These are phyloP conservation scores for Panopea generosa DNA, from an alignment of 2,888 invertebrate genomes.

Conservation along the genomic window DNA sequence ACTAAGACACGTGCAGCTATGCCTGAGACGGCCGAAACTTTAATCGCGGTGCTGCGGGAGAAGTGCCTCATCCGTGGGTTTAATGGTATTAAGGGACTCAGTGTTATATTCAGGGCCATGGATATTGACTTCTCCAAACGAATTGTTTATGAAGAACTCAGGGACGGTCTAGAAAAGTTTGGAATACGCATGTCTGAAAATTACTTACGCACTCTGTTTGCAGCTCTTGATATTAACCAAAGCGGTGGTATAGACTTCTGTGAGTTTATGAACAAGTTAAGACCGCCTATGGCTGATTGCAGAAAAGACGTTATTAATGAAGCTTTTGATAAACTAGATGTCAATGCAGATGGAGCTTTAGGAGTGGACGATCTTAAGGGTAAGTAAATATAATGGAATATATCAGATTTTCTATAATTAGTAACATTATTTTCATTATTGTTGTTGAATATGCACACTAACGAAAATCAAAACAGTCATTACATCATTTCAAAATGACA, in stretches of 20 bases:
- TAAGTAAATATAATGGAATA: slow-evolving; percentile 62
- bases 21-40: slow-evolving; percentile 41
- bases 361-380: slow-evolving; percentile 76
- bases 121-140: slow-evolving; percentile 75
- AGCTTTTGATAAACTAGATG: slow-evolving; percentile 77
- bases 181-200: slow-evolving; percentile 74
- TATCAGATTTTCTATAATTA: too few relatives aligned
- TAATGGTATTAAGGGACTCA: slow-evolving; percentile 72
- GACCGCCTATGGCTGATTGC: slow-evolving; percentile 68
- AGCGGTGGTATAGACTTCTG: slow-evolving; percentile 77
- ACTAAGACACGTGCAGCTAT: too few relatives aligned
- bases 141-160: slow-evolving; percentile 74
- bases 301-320: slow-evolving; percentile 71
- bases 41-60: slow-evolving; percentile 65
- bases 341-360: slow-evolving; percentile 72
- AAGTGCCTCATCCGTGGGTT: slow-evolving; percentile 67
- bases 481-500: too few relatives aligned
- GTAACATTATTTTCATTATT: too few relatives aligned
- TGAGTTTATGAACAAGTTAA: slow-evolving; percentile 76
- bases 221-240: slow-evolving; percentile 72
- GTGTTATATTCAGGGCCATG: slow-evolving; percentile 71
- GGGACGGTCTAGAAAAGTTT: slow-evolving; percentile 69
- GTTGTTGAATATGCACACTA: too few relatives aligned
- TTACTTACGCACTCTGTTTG: slow-evolving; percentile 70
- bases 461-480: too few relatives aligned